These are phyloP conservation scores for Nomada ferruginata DNA, from an alignment of 2,888 invertebrate species.

Conservation along the genomic window DNA sequence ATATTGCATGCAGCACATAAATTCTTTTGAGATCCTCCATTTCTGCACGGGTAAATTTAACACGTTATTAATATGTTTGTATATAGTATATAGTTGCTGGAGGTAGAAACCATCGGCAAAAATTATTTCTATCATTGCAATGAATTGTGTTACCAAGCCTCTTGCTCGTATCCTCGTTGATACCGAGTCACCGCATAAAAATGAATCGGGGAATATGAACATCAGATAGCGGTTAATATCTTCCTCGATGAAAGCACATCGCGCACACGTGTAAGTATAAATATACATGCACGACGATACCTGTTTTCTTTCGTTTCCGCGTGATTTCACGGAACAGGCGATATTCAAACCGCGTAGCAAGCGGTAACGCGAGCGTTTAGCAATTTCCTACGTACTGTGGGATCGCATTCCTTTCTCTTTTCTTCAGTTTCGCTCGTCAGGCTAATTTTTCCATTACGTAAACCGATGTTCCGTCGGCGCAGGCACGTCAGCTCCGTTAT, in stretches of 20 bases:
- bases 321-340: not conserved
- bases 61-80: no score
- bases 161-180: no score
- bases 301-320: not conserved
- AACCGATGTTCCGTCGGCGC: not conserved
- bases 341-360: constrained; percentile 4
- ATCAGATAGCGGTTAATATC: not conserved
- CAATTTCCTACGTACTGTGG: constrained; percentile 1
- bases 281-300: not conserved
- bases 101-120: no score
- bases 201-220: not conserved
- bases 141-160: no score
- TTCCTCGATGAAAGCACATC: not conserved
- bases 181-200: not conserved
- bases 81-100: no score
- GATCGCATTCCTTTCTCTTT: constrained; percentile 36
- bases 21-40: no score
- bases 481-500: constrained; percentile 17
- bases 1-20: no score
- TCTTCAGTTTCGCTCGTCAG: constrained; percentile 21
- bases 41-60: no score
- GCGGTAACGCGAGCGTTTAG: constrained; percentile 17
- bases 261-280: no score
- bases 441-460: constrained; percentile 24
- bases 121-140: no score